Evolutionary conservation across 2,888 invertebrate species (phyloP).

Genomic region (Leptarthrus brevirostris): DNA sequence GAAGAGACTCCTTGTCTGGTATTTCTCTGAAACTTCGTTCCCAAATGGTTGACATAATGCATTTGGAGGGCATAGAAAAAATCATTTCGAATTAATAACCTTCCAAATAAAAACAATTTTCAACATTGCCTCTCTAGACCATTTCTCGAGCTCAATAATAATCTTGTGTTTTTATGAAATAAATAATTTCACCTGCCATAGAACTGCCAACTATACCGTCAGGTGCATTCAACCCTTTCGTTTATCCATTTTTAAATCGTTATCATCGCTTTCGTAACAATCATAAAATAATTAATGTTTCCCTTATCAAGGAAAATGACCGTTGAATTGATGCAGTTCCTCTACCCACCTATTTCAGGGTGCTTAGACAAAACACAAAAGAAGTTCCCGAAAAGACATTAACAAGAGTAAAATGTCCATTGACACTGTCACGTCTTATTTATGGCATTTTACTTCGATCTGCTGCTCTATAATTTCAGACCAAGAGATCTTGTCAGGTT

Average conservation of each 20-base stretch:
- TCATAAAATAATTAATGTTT: slow-evolving; percentile 52
- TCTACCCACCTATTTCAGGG: slow-evolving; percentile 32
- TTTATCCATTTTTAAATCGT: slow-evolving; percentile 9
- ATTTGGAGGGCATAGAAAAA: too few species aligned
- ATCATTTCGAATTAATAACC: too few species aligned
- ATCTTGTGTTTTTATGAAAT: too few species aligned
- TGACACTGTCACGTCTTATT: slow-evolving; percentile 54
- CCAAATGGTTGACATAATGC: neutral
- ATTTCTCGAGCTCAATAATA: too few species aligned
- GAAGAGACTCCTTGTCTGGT: slow-evolving; percentile 31
- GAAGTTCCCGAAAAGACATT: slow-evolving; percentile 39
- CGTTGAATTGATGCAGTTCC: slow-evolving; percentile 50
- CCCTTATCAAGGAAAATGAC: slow-evolving; percentile 51
- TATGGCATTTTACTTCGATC: slow-evolving; percentile 49
- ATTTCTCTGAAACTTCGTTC: neutral
- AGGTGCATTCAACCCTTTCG: slow-evolving; percentile 51
- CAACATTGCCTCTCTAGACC: too few species aligned
- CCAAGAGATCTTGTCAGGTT: slow-evolving; percentile 36
- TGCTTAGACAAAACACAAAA: neutral
- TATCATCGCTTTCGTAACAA: slow-evolving; percentile 25
- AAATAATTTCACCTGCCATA: slow-evolving; percentile 12
- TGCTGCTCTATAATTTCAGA: slow-evolving; percentile 34
- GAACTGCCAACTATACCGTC: slow-evolving; percentile 25
- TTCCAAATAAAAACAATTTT: too few species aligned
- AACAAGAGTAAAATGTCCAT: slow-evolving; percentile 53